Percentiles rank a stretch among this genome's conserved stretches.
phyloP scores from a whole-genome alignment of 2,797 vertebrate genomes.

The Emys orbicularis region DNA sequence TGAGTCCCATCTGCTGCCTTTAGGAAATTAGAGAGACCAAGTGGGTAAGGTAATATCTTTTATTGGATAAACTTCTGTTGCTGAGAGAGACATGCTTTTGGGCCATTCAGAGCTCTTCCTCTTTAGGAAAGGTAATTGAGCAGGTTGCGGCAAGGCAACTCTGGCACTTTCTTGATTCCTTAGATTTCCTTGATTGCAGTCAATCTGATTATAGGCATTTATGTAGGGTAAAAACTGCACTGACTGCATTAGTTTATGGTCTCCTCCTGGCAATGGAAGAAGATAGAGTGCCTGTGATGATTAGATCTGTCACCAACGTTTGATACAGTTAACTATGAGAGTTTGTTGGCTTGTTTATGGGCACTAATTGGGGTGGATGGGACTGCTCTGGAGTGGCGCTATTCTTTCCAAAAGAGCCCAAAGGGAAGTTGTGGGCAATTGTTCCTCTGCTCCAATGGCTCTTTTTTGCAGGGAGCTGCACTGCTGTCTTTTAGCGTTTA shows the following conservation, averaged over 20 bases:
- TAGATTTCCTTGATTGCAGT: not conserved
- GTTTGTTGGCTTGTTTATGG: not conserved
- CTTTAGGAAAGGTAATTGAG: not conserved
- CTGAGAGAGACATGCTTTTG: not conserved
- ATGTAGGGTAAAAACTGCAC: not conserved
- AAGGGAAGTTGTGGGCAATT: not conserved
- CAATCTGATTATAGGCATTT: not conserved
- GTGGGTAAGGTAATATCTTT: not conserved
- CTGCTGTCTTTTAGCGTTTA: not conserved
- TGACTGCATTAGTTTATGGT: not conserved
- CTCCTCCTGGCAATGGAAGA: not conserved
- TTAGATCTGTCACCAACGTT: not conserved
- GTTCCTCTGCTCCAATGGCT: rapidly evolving
- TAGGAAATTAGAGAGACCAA: not conserved
- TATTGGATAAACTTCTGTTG: not conserved
- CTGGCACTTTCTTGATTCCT: not conserved
- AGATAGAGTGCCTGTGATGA: not conserved
- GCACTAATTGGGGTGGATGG: not conserved
- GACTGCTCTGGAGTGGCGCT: not conserved
- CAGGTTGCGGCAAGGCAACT: not conserved
- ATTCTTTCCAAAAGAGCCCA: not conserved
- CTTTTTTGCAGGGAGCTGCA: not conserved
- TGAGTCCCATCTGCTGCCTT: not conserved
- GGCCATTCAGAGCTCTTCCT: not conserved
- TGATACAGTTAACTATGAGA: too few species aligned